phyloP scores from a whole-genome alignment of 2,113 vertebrate species.

The Myanophis thanlyinensis region DNA sequence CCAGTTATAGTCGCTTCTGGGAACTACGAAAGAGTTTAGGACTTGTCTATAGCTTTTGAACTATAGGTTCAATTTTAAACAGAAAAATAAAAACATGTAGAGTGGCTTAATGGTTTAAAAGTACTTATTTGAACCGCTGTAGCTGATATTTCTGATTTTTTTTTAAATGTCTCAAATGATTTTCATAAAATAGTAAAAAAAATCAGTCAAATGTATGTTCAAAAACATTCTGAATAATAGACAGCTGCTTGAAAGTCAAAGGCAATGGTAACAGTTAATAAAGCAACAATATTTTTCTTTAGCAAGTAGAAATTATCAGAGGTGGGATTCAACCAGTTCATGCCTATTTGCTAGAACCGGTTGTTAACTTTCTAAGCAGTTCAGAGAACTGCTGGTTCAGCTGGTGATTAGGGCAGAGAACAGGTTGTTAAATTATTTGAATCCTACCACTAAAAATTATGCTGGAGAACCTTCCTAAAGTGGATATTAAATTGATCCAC shows the following conservation, averaged over 20 bases:
- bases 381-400: no score
- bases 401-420: no score
- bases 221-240: not conserved
- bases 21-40: not conserved
- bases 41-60: not conserved
- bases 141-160: not conserved
- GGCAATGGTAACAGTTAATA: not conserved
- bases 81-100: not conserved
- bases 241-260: not conserved
- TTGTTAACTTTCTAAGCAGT: no score
- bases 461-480: not conserved
- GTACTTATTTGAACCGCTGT: not conserved
- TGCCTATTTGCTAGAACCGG: no score
- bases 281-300: not conserved
- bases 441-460: no score
- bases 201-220: not conserved
- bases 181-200: not conserved
- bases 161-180: not conserved
- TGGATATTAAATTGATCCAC: not conserved
- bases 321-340: no score
- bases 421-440: no score
- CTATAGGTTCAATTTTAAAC: not conserved
- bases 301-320: not conserved
- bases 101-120: not conserved
- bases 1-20: not conserved